These are phyloP conservation scores for Astyanax mexicanus DNA, from an alignment of 2,797 vertebrate genomes.

Conservation along the genomic window DNA sequence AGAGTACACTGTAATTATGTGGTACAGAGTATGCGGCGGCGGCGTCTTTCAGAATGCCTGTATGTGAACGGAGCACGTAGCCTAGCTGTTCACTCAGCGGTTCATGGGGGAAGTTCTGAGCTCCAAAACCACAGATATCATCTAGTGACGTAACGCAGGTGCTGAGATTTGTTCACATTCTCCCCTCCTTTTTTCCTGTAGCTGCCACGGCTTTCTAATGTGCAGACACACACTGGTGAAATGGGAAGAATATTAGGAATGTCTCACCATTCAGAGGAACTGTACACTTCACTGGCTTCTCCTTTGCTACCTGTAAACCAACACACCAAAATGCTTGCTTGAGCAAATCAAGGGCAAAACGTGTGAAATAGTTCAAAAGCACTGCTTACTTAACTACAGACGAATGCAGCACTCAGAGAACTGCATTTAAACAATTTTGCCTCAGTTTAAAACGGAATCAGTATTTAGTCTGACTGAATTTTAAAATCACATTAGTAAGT, in stretches of 20 bases:
- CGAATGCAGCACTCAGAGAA: too few relatives aligned
- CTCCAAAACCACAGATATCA: neutral
- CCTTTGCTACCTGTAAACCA: neutral
- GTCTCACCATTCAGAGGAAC: neutral
- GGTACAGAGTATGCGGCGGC: neutral
- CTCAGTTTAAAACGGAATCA: too few relatives aligned
- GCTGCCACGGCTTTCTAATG: neutral
- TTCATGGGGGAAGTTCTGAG: slow-evolving; percentile 3
- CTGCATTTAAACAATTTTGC: too few relatives aligned
- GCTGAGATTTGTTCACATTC: slow-evolving; percentile 9
- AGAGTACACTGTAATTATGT: slow-evolving; percentile 7
- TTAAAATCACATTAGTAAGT: too few relatives aligned
- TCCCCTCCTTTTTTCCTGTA: neutral
- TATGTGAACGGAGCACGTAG: neutral
- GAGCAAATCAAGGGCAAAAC: neutral
- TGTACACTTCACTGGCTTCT: neutral
- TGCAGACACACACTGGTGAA: neutral
- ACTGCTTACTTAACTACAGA: neutral
- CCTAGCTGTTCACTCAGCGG: slow-evolving; percentile 2
- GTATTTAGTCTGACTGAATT: too few relatives aligned
- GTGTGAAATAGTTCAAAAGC: neutral
- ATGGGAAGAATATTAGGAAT: neutral
- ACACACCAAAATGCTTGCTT: neutral
- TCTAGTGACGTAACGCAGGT: slow-evolving; percentile 20
- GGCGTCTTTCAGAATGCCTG: neutral